These are phyloP conservation scores for Myopa tessellatipennis DNA, from an alignment of 2,888 invertebrate genomes.

Conservation along the genomic window DNA sequence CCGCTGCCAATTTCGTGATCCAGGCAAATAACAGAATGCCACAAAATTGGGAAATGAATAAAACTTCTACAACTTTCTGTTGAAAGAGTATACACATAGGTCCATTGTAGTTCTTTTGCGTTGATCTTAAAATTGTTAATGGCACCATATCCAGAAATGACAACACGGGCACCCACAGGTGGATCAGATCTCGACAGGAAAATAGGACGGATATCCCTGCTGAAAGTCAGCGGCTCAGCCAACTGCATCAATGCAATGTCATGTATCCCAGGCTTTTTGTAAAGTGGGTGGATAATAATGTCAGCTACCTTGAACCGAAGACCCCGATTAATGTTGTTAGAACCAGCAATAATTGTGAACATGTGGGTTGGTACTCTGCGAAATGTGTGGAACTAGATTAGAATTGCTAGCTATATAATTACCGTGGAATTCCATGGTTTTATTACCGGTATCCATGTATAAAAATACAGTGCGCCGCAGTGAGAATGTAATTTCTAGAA, in stretches of 20 bases:
- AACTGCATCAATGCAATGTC: constrained; percentile 58
- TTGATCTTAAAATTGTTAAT: constrained; percentile 51
- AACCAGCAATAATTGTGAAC: constrained; percentile 44
- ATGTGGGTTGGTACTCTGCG: neutral
- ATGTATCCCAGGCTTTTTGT: constrained; percentile 54
- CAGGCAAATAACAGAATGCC: constrained; percentile 56
- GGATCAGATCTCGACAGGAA: constrained; percentile 52
- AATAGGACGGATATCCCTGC: constrained; percentile 54
- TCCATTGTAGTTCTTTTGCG: constrained; percentile 57
- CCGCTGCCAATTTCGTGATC: constrained; percentile 55
- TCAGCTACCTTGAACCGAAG: constrained; percentile 51
- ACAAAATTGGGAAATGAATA: constrained; percentile 49
- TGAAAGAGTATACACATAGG: constrained; percentile 51
- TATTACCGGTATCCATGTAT: too few species aligned
- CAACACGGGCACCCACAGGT: constrained; percentile 50
- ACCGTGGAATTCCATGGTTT: too few species aligned
- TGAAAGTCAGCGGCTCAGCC: constrained; percentile 51
- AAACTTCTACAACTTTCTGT: constrained; percentile 41
- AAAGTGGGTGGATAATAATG: constrained; percentile 55
- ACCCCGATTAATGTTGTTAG: constrained; percentile 57
- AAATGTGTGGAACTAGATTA: too few species aligned
- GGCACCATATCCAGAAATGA: constrained; percentile 62
- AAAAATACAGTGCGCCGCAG: constrained; percentile 63
- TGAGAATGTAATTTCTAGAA: constrained; percentile 51
- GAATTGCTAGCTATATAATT: too few species aligned